Evolutionary conservation across 2,888 invertebrate species (phyloP), one percentile per base, ranked within the genome.

Genomic region (Dioctria linearis): DNA sequence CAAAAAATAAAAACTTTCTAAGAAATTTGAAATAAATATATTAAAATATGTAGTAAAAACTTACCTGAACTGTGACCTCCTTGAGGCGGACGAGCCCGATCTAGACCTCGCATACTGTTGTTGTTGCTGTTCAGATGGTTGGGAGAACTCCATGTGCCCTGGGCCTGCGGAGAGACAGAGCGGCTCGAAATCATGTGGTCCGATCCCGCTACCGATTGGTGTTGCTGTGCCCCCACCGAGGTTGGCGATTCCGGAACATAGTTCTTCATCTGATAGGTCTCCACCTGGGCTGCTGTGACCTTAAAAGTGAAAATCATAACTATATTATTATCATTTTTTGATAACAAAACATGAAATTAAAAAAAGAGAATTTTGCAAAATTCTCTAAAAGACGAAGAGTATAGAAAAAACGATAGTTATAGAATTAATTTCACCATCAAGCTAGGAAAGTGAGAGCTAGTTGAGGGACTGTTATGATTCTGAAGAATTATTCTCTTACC

Each of bases 251-350:
- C 89, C 88, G 86, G 86, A 84, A 86, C 88, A 89, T 86, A 89
- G 59, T 86, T 89, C 89, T 88, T 89, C 89, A 86, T 89, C 89
- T 87, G 89, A 89, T 89, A 89, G 84, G 87, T 89, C 89, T 89
- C 89, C 89, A 89, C 89, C 88, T 88, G 89, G 89, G 88, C 89
- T 89, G 89, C 89, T 88, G 89, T 89, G 88, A 88, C 88, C 88
- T 89, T 49, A 61, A 83, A 51, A 25, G 25, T 25, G 25, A 25
- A 25, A 25, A 25, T 25, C 13, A 59, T 39, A 51, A 49, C 4
- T 8, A 25, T 25, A 25, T 69, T 37, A 43, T 46, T 13, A 13
- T 69, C 5, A 43, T 11, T 65, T 78, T 11, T 8, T n/a, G 54
- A 78, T 11, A 37, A 63, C 4, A 40, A 65, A 46, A 42, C 6